phyloP scores from a whole-genome alignment of 2,888 invertebrate genomes.

The Pteria penguin region DNA sequence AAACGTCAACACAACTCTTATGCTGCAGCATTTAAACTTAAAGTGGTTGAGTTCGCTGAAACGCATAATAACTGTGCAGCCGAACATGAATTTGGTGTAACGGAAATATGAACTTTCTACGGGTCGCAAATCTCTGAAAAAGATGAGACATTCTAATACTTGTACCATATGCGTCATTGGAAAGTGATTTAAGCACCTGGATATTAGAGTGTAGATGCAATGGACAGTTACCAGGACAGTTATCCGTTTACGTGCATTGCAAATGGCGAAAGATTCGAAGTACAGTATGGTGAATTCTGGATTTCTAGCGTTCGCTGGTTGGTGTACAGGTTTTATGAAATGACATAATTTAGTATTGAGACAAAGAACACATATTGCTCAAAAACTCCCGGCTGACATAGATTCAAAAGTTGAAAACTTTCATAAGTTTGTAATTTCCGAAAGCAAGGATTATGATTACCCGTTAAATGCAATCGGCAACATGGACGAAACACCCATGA shows the following conservation, averaged over 20 bases:
- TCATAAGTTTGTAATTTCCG: slow-evolving; percentile 14
- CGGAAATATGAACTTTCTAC: slow-evolving; percentile 12
- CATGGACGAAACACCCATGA: slow-evolving; percentile 32
- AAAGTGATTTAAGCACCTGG: too few species aligned
- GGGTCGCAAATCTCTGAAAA: neutral
- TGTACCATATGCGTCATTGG: too few species aligned
- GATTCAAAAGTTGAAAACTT: slow-evolving; percentile 4
- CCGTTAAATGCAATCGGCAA: slow-evolving; percentile 28
- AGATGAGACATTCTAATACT: neutral
- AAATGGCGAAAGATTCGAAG: too few species aligned
- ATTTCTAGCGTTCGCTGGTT: neutral
- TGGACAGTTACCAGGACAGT: neutral
- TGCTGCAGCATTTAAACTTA: slow-evolving; percentile 19
- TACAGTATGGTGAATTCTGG: too few species aligned
- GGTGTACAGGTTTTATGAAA: slow-evolving; percentile 11
- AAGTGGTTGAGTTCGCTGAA: too few species aligned
- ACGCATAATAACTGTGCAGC: slow-evolving; percentile 12
- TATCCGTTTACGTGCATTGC: too few species aligned
- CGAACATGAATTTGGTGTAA: slow-evolving; percentile 21
- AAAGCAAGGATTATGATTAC: slow-evolving; percentile 14
- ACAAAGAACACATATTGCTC: slow-evolving; percentile 11
- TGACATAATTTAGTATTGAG: slow-evolving; percentile 1
- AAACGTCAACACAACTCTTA: slow-evolving; percentile 20
- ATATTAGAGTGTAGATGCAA: too few species aligned
- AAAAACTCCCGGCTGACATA: slow-evolving; percentile 10